Conservation (phyloP, 2,113 vertebrate genomes). For the Daboia siamensis region DNA sequence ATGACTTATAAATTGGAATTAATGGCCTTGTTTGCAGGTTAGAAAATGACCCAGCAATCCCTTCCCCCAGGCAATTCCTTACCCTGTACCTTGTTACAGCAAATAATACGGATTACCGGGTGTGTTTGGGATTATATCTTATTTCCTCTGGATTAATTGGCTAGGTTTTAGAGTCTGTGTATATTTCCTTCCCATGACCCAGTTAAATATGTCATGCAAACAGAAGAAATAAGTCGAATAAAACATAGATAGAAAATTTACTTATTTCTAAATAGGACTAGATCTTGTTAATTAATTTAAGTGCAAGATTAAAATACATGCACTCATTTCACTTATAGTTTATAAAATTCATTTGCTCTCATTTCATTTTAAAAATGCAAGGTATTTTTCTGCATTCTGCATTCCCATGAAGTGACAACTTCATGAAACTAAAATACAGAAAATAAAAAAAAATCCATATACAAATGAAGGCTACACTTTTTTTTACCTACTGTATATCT, state of each 20-base stretch:
- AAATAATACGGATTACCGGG: not conserved
- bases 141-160: not conserved
- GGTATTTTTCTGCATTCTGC: not conserved
- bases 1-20: not conserved
- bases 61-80: not conserved
- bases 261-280: conserved; percentile 35
- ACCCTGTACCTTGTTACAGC: not conserved
- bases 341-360: conserved; percentile 34
- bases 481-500: not conserved
- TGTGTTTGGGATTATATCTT: not conserved
- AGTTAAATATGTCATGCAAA: not conserved
- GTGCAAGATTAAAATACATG: conserved; percentile 32
- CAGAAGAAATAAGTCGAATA: not conserved
- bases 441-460: not conserved
- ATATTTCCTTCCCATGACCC: not conserved
- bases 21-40: not conserved
- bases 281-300: conserved; percentile 1
- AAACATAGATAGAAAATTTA: conserved; percentile 33
- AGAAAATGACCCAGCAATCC: not conserved
- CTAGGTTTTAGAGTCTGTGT: not conserved
- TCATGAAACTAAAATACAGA: not conserved
- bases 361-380: not conserved
- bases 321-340: conserved; percentile 29
- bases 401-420: not conserved
- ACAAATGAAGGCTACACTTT: not conserved